phyloP scores from a whole-genome alignment of 2,797 vertebrate genomes.

The Botia almorhae region DNA sequence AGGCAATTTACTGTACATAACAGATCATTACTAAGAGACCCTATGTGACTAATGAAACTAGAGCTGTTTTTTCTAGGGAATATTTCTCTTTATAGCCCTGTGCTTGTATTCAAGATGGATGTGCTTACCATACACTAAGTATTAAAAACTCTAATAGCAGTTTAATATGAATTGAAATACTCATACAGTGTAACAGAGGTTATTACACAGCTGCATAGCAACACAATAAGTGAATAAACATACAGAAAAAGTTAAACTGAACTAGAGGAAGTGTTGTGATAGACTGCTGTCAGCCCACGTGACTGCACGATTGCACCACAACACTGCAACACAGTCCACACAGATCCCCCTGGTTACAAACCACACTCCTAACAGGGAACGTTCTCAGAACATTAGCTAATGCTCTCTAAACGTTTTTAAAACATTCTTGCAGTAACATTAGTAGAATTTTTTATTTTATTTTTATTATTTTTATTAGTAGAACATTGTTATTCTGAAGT shows the following conservation, averaged over 20 bases:
- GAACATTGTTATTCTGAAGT: too few species aligned
- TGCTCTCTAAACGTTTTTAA: too few species aligned
- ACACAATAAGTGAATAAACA: not conserved
- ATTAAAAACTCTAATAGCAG: constrained; percentile 58
- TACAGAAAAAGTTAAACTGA: not conserved
- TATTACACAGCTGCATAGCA: constrained; percentile 32
- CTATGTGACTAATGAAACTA: constrained; percentile 71
- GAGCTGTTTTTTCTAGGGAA: constrained; percentile 36
- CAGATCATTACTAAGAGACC: constrained; percentile 68
- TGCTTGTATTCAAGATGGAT: constrained; percentile 63
- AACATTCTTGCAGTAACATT: too few species aligned
- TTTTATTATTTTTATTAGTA: too few species aligned
- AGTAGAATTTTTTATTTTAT: too few species aligned
- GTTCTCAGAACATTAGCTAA: too few species aligned
- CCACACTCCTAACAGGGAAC: too few species aligned
- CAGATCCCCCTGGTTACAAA: not conserved
- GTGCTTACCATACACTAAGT: constrained; percentile 67
- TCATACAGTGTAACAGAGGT: constrained; percentile 29
- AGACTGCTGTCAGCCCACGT: not conserved
- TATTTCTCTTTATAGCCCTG: not conserved
- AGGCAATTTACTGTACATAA: constrained; percentile 62
- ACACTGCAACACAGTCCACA: not conserved
- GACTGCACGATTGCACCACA: not conserved
- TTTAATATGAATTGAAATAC: constrained; percentile 54
- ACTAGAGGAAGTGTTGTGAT: not conserved